Evolutionary conservation across 2,888 invertebrate species (phyloP).

Genomic region (Synergus itoensis): DNA sequence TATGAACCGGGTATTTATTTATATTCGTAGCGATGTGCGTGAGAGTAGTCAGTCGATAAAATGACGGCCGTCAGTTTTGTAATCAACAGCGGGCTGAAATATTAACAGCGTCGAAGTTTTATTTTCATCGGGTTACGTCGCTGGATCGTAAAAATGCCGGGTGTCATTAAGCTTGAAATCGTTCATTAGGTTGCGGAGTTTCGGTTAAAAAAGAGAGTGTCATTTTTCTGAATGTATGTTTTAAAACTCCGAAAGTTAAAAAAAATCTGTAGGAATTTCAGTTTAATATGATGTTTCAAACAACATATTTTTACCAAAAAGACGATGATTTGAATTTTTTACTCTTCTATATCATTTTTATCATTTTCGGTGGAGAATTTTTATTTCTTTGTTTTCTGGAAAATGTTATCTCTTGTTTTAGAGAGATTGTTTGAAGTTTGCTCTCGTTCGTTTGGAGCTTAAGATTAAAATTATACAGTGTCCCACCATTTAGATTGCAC

Average conservation of each 20-base stretch:
- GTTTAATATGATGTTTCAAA: too few species aligned
- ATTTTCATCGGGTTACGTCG: constrained; percentile 1
- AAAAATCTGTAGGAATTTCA: too few species aligned
- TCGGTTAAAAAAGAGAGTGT: background rate
- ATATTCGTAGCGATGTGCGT: constrained; percentile 21
- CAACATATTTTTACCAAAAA: background rate
- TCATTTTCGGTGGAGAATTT: background rate
- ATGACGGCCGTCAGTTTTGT: constrained; percentile 8
- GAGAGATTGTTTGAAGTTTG: background rate
- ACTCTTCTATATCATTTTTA: background rate
- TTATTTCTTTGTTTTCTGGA: background rate
- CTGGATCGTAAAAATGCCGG: background rate
- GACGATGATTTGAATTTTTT: background rate
- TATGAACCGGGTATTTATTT: constrained; percentile 35
- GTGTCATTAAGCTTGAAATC: background rate
- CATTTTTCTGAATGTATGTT: background rate
- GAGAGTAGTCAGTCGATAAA: constrained; percentile 8
- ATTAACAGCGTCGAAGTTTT: constrained; percentile 20
- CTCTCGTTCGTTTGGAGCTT: background rate
- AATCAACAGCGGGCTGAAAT: constrained; percentile 31
- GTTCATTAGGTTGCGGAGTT: background rate
- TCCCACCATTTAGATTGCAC: background rate
- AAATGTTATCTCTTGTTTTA: background rate
- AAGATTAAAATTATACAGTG: background rate
- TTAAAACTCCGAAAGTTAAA: background rate